Percentiles rank a stretch among this genome's conserved stretches.
phyloP scores from a whole-genome alignment of 2,113 vertebrate genomes.

The Acrocephalus kingi region DNA sequence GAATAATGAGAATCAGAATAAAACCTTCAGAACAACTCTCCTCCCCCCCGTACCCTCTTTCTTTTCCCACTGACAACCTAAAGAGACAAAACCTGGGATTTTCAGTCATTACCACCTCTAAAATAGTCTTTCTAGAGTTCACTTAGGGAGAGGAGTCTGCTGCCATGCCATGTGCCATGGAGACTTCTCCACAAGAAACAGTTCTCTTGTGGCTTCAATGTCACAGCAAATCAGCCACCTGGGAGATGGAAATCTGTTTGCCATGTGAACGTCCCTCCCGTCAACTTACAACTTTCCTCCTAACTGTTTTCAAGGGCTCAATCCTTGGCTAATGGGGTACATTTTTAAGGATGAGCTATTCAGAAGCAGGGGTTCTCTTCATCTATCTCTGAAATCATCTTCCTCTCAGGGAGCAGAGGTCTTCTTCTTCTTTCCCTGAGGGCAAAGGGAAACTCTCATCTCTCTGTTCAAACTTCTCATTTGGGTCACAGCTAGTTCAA shows the following conservation, averaged over 20 bases:
- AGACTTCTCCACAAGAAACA: not conserved
- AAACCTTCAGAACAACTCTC: not conserved
- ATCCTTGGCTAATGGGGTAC: not conserved
- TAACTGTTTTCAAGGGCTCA: not conserved
- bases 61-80: not conserved
- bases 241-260: not conserved
- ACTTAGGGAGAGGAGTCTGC: not conserved
- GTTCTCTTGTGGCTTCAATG: too few species aligned
- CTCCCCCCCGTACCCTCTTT: not conserved
- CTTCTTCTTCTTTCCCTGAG: too few species aligned
- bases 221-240: not conserved
- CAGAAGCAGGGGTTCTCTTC: not conserved
- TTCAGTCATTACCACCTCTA: not conserved
- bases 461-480: not conserved
- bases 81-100: not conserved
- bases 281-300: not conserved
- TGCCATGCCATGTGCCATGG: not conserved
- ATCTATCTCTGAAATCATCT: not conserved
- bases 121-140: not conserved
- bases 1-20: not conserved
- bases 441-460: not conserved
- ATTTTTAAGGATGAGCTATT: not conserved
- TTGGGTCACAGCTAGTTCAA: not conserved
- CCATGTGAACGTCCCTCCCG: not conserved
- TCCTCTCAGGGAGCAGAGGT: not conserved